These are phyloP conservation scores for Thera obeliscata DNA, from an alignment of 2,888 invertebrate genomes.

Conservation along the genomic window DNA sequence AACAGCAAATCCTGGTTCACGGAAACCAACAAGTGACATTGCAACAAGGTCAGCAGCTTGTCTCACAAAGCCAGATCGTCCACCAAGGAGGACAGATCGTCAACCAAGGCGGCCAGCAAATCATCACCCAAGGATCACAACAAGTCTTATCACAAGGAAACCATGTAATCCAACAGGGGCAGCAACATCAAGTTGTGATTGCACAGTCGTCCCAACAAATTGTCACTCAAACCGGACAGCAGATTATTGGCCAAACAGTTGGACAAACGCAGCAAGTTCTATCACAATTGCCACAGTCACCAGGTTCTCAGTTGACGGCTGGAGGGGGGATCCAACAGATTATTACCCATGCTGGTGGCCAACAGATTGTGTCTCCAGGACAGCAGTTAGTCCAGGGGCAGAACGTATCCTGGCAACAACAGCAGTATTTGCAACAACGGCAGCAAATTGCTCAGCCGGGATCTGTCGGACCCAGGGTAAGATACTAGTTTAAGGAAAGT, in stretches of 20 bases:
- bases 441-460: constrained; percentile 82
- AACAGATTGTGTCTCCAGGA: constrained; percentile 78
- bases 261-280: constrained; percentile 74
- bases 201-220: constrained; percentile 80
- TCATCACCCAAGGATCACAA: constrained; percentile 72
- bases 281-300: constrained; percentile 75
- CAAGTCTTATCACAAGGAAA: constrained; percentile 79
- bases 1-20: constrained; percentile 80
- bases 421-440: constrained; percentile 78
- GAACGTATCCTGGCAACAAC: constrained; percentile 80
- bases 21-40: constrained; percentile 80
- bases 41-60: constrained; percentile 77
- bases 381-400: constrained; percentile 77
- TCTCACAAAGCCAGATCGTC: constrained; percentile 77
- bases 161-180: constrained; percentile 79
- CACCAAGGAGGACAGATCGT: constrained; percentile 79
- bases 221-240: constrained; percentile 77
- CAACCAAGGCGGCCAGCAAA: constrained; percentile 76
- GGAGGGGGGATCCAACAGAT: constrained; percentile 80
- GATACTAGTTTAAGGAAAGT: constrained; percentile 36
- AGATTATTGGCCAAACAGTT: constrained; percentile 73
- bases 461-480: constrained; percentile 79
- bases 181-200: constrained; percentile 79
- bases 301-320: constrained; percentile 61
- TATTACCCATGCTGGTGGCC: constrained; percentile 78